Evolutionary conservation across 2,113 vertebrate species (phyloP).

Genomic region (Parus major): DNA sequence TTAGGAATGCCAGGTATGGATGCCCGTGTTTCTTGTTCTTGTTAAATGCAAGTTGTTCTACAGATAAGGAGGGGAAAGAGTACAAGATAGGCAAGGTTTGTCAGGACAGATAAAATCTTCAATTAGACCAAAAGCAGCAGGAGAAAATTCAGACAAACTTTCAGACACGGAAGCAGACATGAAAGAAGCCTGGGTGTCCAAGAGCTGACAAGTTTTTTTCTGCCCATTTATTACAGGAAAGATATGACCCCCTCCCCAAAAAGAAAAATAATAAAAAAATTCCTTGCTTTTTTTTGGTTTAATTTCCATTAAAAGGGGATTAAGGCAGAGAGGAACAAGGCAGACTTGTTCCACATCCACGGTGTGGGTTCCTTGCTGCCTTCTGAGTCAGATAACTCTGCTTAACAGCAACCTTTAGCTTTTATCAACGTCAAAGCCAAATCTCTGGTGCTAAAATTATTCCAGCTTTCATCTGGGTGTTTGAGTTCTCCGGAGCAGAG

Average conservation of each 20-base stretch:
- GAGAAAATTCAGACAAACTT: conserved; percentile 16
- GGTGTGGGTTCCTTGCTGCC: neutral
- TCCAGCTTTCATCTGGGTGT: neutral
- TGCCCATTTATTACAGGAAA: neutral
- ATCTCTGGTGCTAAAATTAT: neutral
- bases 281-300: neutral
- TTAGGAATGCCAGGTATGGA: conserved; percentile 17
- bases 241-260: neutral
- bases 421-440: neutral
- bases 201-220: neutral
- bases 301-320: neutral
- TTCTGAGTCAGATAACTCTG: neutral
- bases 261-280: neutral
- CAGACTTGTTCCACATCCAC: neutral
- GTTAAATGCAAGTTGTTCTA: neutral
- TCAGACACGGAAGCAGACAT: neutral
- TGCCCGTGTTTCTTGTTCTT: conserved; percentile 12
- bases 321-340: conserved; percentile 5
- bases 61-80: conserved; percentile 28
- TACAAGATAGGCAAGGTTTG: conserved; percentile 21
- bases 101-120: conserved; percentile 46
- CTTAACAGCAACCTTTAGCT: neutral
- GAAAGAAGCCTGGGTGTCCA: neutral
- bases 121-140: neutral
- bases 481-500: neutral